Base-by-base conservation (phyloP, 1,140 invertebrate genomes). In the Papilio helenus region DNA sequence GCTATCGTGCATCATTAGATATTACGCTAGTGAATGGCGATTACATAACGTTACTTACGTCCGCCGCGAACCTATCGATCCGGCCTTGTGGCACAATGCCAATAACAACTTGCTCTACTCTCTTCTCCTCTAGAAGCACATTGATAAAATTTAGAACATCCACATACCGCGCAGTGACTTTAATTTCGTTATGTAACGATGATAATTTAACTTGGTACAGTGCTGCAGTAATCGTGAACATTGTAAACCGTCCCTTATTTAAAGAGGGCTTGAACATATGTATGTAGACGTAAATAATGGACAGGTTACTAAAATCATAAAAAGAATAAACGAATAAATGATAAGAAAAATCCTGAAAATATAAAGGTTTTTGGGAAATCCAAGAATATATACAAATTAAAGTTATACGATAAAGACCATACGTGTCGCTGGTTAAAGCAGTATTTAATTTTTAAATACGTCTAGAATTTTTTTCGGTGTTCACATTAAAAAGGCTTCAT, bases 1-100 rank as follows among this genome's bases (percentile, higher is more conserved):
- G 26, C 42, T 20, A 44, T 72, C 72, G 72, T 79, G 74, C 80
- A 79, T 81, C 72, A 76, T 79, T 83, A 80, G 71, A 84, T 81
- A 84, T 83, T 88, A 26, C 86, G 88, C 85, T 85, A 85, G 87
- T 86, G 81, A 88, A 83, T 85, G 79, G 83, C 79, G 76, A 84
- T 93, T 92, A 92, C 89, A 88, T 92, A 92, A 92, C 84, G 84
- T 88, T 89, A 89, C 86, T 89, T 87, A 85, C 83, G 71, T 77
- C 85, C 82, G 84, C 82, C 82, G 84, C 84, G 84, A 79, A 76
- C 82, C 84, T 90, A 93, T 93, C 90, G 91, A 93, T 92, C 90
- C 79, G 82, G 76, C 80, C 84, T 85, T 85, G 87, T 93, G 92
- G 92, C 90, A 89, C 79, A 51, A 79, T 87, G 91, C 92, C 92